Evolutionary conservation across 2,113 vertebrate species (phyloP), one percentile per base, ranked within the genome.

Genomic region (Oceanites oceanicus): DNA sequence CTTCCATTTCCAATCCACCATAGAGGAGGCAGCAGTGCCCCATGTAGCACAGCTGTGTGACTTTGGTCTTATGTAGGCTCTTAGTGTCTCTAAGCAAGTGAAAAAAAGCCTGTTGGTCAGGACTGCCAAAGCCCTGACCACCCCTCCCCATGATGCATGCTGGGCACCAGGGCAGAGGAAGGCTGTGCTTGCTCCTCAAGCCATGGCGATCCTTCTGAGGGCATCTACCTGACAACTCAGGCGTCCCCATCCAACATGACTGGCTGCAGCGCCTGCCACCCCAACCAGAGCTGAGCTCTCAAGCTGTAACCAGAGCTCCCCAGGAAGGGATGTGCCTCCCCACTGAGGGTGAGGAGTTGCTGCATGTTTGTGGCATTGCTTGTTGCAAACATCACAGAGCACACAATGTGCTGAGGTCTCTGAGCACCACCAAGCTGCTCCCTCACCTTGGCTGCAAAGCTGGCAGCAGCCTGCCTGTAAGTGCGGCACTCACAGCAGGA

Each of bases 291-390:
- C 74, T 49, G 74, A 70, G 65, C 22, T 58, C 40, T 59, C 45
- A 7, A 6, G 27, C 56, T 58, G 58, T 21, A 10, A 58, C 3
- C 53, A 68, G 83, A 42, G 16, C 23, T 49, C 7, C 27, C 52
- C 2, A 4, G 75, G 52, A 27, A 45, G 42, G 71, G 62, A 29
- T 17, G 32, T 11, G 9, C 49, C 32, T 71, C 49, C 29, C 50
- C 15, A 4, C 27, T 2, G 29, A 25, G 72, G 2, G 7, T 0
- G 9, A 84, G 84, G 17, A 11, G 0, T 5, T 10, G 34, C 59
- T n/a, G 50, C 47, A 1, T 3, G 40, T 59, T 15, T 50, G 45
- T 40, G 79, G 10, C 76, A 50, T 5, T 22, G 73, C 66, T 76
- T 25, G 15, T 6, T 26, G 55, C n/a, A 29, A 49, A 32, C 0